Base-by-base conservation (phyloP, 2,888 invertebrate species). In the Merodon equestris region DNA sequence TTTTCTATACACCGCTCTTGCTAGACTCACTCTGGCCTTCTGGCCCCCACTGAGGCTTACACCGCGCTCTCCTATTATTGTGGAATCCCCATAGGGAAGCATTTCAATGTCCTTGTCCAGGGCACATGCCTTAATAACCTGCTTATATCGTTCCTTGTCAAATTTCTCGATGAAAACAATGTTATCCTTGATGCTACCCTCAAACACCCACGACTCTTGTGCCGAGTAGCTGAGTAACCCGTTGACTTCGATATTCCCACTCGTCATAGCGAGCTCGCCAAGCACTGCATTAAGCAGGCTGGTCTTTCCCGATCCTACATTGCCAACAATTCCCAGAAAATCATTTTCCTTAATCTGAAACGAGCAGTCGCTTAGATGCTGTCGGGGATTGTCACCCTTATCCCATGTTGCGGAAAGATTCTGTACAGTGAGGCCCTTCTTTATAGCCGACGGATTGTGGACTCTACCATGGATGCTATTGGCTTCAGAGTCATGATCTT, bases 101-200 rank as follows among this genome's bases (percentile, higher is more conserved):
- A 79, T 92, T 91, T 90, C 89, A 75, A 94, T 90, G 85, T 94
- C 94, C 83, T 87, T 87, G 81, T 90, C 88, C 48, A 93, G 86
- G 2, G 91, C 91, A 84, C 92, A 92, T 0, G 90, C 91, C 66
- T 88, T 88, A 0, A 91, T 86, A 0, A 92, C 90, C 54, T 86
- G 86, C 9, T 60, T 68, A 38, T 85, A 85, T 9, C 86, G 83
- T 18, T 86, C 84, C 54, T 92, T 92, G 92, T 93, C 48, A 91
- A 89, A 82, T 91, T 86, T 85, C 66, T 88, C 91, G 0, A 97
- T 97, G 88, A 98, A 97, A 7, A 96, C 86, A 81, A 98, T 96
- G 88, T 98, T 98, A 85, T 97, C 96, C 13, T 95, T 90, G 0
- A 98, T 93, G 76, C 94, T 94, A 18, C 92, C 91, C 90, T 84